phyloP scores from a whole-genome alignment of 1,140 invertebrate species.

The Drosophila rhopaloa region DNA sequence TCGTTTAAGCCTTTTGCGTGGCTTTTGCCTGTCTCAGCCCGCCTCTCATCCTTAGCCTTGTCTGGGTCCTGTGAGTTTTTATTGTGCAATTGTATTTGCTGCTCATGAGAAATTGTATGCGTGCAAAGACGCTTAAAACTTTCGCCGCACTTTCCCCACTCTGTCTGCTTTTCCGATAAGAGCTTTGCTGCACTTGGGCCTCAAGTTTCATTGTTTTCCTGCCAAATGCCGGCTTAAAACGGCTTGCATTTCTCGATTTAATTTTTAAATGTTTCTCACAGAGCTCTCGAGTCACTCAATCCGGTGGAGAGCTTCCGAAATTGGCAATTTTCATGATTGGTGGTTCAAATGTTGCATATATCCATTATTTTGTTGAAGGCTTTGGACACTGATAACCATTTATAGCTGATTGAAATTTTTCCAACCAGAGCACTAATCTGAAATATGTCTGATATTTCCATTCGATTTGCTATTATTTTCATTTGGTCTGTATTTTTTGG shows the following conservation, averaged over 20 bases:
- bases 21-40: constrained; percentile 28
- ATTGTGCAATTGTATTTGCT: constrained; percentile 82
- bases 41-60: constrained; percentile 18
- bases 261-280: constrained; percentile 52
- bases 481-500: constrained; percentile 18
- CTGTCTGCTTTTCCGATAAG: constrained; percentile 55
- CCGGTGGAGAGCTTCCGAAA: constrained; percentile 16
- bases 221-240: constrained; percentile 66
- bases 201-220: constrained; percentile 64
- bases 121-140: constrained; percentile 79
- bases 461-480: constrained; percentile 41
- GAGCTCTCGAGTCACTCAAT: constrained; percentile 13
- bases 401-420: constrained; percentile 37
- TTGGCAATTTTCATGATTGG: constrained; percentile 23
- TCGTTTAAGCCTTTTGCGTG: constrained; percentile 71
- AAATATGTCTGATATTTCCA: constrained; percentile 38
- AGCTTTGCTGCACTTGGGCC: constrained; percentile 64
- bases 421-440: constrained; percentile 26
- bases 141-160: constrained; percentile 52
- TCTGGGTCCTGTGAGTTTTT: constrained; percentile 43
- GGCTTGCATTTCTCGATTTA: constrained; percentile 48
- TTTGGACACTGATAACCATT: constrained; percentile 22
- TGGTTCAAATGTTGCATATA: constrained; percentile 2
- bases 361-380: constrained; percentile 6
- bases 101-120: constrained; percentile 81